phyloP scores from a whole-genome alignment of 2,888 invertebrate species.

The Tipula confusa region DNA sequence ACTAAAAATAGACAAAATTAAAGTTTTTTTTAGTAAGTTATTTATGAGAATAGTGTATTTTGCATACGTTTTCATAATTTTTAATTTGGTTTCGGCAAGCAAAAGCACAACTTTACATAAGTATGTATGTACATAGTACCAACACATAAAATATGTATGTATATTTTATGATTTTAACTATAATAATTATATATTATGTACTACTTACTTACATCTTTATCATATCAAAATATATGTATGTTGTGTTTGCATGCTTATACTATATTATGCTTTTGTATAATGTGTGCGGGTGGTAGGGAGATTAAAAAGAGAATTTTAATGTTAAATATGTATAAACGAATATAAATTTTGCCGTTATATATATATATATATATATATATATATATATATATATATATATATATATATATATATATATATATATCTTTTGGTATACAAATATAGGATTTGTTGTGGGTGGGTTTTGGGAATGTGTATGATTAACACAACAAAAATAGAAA shows the following conservation, averaged over 20 bases:
- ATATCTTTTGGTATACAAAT: too few relatives aligned
- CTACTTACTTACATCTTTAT: slow-evolving; percentile 12
- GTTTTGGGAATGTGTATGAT: not conserved
- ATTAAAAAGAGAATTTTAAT: not conserved
- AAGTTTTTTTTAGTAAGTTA: too few relatives aligned
- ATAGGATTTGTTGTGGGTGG: not conserved
- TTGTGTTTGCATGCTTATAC: not conserved
- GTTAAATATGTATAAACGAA: slow-evolving; percentile 6
- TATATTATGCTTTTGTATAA: not conserved
- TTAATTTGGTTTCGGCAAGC: not conserved
- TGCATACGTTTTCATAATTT: not conserved
- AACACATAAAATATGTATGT: not conserved
- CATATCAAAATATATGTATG: not conserved
- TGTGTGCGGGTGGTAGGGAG: not conserved
- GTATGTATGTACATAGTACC: not conserved
- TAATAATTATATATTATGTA: not conserved
- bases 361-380: too few relatives aligned
- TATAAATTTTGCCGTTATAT: not conserved
- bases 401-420: too few relatives aligned
- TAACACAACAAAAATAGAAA: not conserved
- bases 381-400: too few relatives aligned
- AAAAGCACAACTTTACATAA: not conserved
- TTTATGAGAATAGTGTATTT: not conserved
- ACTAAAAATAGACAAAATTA: not conserved
- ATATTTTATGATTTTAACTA: not conserved